These are phyloP conservation scores for Cairina moschata DNA, from an alignment of 2,113 vertebrate genomes.

Conservation along the genomic window DNA sequence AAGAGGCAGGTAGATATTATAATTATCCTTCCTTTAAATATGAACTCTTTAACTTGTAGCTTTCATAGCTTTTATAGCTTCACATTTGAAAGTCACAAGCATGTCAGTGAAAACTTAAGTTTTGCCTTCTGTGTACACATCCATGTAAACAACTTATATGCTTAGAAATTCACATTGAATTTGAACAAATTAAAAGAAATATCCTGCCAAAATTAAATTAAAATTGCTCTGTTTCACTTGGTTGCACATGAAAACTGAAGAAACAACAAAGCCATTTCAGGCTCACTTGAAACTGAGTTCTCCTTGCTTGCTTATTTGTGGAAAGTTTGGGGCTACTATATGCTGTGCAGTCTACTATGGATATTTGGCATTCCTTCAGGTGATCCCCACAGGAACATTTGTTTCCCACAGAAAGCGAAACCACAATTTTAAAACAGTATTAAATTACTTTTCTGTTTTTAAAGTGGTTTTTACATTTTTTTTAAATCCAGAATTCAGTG, in stretches of 20 bases:
- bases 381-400: not conserved
- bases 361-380: constrained; percentile 23
- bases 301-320: not conserved
- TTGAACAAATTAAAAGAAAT: not conserved
- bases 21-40: not conserved
- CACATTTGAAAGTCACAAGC: not conserved
- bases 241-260: not conserved
- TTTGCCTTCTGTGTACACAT: not conserved
- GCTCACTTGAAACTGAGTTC: not conserved
- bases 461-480: not conserved
- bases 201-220: not conserved
- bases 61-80: not conserved
- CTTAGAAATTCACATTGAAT: not conserved
- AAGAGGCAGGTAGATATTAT: not conserved
- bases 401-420: constrained; percentile 28
- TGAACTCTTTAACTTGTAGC: not conserved
- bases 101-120: not conserved
- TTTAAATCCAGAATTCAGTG: not conserved
- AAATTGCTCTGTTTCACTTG: not conserved
- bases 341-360: not conserved
- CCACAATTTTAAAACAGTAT: not conserved
- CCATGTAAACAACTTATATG: not conserved
- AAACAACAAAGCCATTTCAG: not conserved
- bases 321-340: not conserved
- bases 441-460: not conserved